These are phyloP conservation scores for Holacanthella duospinosa DNA, from an alignment of 2,888 invertebrate species.

Conservation along the genomic window DNA sequence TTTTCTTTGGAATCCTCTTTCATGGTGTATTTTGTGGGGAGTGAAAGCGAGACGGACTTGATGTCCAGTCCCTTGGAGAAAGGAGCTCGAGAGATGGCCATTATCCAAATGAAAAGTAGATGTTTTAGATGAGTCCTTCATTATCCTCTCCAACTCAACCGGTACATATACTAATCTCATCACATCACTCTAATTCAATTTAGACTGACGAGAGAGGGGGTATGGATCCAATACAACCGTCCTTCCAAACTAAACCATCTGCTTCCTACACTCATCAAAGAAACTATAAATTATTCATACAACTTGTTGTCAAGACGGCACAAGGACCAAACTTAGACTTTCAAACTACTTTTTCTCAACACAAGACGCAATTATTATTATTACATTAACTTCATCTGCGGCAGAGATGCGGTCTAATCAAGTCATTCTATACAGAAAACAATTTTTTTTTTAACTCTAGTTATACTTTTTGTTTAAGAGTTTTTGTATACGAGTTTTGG, in stretches of 20 bases:
- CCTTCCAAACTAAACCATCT: no score
- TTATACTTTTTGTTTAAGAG: no score
- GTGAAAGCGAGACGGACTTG: not conserved
- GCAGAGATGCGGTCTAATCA: no score
- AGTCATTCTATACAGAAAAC: no score
- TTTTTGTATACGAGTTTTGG: no score
- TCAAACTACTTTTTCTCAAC: no score
- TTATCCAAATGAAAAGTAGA: not conserved
- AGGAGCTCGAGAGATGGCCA: not conserved
- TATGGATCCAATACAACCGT: no score
- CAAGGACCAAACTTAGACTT: no score
- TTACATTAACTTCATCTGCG: no score
- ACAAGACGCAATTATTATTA: no score
- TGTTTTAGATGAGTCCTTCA: not conserved
- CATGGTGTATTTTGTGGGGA: not conserved
- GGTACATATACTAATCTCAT: not conserved
- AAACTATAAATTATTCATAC: not conserved
- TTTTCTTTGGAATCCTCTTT: not conserved
- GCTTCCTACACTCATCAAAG: not conserved
- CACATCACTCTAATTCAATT: not conserved
- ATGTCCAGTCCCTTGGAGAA: not conserved
- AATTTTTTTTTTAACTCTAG: no score
- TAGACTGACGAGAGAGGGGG: no score
- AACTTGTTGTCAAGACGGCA: not conserved
- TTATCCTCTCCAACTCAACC: not conserved